These are phyloP conservation scores for Ditylenchus weischeri DNA, from an alignment of 2,888 invertebrate genomes.

Conservation along the genomic window DNA sequence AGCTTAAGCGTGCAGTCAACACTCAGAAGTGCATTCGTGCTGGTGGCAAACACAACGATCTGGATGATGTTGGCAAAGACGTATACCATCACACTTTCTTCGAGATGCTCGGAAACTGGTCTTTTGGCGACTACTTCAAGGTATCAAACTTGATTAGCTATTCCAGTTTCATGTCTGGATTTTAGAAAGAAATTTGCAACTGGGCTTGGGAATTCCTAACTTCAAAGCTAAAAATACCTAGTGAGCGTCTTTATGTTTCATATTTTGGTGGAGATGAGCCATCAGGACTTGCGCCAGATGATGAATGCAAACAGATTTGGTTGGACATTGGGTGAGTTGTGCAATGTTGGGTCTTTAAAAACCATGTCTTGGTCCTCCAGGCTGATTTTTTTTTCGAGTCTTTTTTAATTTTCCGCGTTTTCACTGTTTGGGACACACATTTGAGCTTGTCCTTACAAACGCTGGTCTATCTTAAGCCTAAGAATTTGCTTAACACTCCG, in stretches of 20 bases:
- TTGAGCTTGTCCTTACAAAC: too few relatives aligned
- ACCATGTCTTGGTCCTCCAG: too few relatives aligned
- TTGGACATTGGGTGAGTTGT: slow-evolving; percentile 68
- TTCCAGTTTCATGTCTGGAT: slow-evolving; percentile 6
- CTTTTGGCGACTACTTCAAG: slow-evolving; percentile 98
- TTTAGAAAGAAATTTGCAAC: slow-evolving; percentile 80
- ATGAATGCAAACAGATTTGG: slow-evolving; percentile 82
- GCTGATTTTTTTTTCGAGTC: too few relatives aligned
- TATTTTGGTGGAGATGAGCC: slow-evolving; percentile 90
- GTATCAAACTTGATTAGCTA: slow-evolving; percentile 57
- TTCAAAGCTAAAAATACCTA: slow-evolving; percentile 65
- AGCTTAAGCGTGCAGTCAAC: slow-evolving; percentile 70
- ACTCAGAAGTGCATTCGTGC: slow-evolving; percentile 98
- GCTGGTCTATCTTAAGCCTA: too few relatives aligned
- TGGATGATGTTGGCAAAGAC: slow-evolving; percentile 99
- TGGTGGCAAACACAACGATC: slow-evolving; percentile 92
- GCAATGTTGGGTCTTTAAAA: neutral
- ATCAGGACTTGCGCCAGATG: slow-evolving; percentile 80
- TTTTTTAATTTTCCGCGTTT: neutral
- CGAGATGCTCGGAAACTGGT: slow-evolving; percentile 99
- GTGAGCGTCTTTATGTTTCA: slow-evolving; percentile 88
- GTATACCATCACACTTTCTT: slow-evolving; percentile 99
- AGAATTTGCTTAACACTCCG: too few relatives aligned
- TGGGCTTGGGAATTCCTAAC: slow-evolving; percentile 98
- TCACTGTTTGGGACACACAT: too few relatives aligned